Conservation (phyloP, 2,797 vertebrate species). For the Rhabdomys pumilio region DNA sequence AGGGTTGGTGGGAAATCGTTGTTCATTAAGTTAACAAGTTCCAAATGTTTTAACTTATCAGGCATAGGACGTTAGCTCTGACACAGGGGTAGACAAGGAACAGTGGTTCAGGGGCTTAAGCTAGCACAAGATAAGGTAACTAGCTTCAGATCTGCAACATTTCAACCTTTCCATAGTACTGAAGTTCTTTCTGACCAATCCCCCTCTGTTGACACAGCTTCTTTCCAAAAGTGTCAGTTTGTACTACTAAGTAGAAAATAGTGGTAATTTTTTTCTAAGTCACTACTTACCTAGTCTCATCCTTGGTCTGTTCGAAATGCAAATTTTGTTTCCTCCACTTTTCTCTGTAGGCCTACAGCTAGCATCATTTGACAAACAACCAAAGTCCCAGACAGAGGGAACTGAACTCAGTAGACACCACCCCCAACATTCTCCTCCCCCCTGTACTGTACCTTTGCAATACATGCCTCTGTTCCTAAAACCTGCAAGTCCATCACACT, state of each 20-base stretch:
- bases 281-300: not conserved
- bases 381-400: not conserved
- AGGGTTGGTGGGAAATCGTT: not conserved
- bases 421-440: fast-evolving
- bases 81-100: not conserved
- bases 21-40: not conserved
- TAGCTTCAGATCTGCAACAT: not conserved
- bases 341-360: not conserved
- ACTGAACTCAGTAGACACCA: not conserved
- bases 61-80: not conserved
- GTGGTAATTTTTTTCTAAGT: not conserved
- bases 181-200: not conserved
- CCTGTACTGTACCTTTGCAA: fast-evolving
- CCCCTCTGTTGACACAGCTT: not conserved
- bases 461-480: not conserved
- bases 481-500: fast-evolving
- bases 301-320: not conserved
- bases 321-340: not conserved
- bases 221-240: not conserved
- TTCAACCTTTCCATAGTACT: not conserved
- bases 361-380: not conserved
- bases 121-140: not conserved
- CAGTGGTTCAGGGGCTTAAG: not conserved
- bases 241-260: not conserved
- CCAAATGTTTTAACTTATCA: not conserved